Conservation (phyloP, 2,888 invertebrate genomes). For the Ferdinandea cuprea region DNA sequence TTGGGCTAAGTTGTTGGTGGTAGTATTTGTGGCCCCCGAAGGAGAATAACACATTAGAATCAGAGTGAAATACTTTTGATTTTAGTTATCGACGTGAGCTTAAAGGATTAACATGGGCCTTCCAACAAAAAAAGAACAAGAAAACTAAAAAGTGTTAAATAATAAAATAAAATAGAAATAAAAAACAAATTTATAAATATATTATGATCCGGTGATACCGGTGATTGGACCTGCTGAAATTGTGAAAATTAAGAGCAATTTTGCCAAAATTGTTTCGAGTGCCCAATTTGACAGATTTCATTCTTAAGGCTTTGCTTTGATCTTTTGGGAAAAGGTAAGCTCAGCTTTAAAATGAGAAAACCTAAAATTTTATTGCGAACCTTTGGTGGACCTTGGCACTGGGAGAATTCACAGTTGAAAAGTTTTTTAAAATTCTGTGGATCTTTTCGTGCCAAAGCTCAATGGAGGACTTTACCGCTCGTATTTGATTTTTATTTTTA, state of each 20-base stretch:
- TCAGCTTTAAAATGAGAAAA: background rate
- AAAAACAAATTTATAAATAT: conserved; percentile 24
- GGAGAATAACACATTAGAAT: conserved; percentile 67
- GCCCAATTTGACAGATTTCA: conserved; percentile 33
- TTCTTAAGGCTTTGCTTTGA: conserved; percentile 10
- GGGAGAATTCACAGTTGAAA: conserved; percentile 84
- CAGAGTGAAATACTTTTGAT: conserved; percentile 77
- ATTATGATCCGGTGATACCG: conserved; percentile 42
- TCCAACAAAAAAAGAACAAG: conserved; percentile 48
- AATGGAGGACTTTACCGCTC: conserved; percentile 75
- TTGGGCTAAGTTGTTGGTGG: conserved; percentile 54
- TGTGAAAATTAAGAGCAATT: conserved; percentile 13
- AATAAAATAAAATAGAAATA: background rate
- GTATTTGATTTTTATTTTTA: background rate
- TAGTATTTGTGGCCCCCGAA: conserved; percentile 54
- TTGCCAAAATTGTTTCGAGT: conserved; percentile 34
- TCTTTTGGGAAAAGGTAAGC: conserved; percentile 48
- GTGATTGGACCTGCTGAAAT: conserved; percentile 23
- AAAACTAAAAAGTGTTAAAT: conserved; percentile 35
- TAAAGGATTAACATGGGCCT: conserved; percentile 82
- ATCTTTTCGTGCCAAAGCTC: conserved; percentile 84
- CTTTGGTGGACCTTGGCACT: conserved; percentile 82
- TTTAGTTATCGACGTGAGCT: conserved; percentile 82
- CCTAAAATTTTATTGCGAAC: conserved; percentile 9
- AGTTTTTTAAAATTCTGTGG: conserved; percentile 81